Conservation (phyloP, 2,888 invertebrate species). For the Tipula confusa region DNA sequence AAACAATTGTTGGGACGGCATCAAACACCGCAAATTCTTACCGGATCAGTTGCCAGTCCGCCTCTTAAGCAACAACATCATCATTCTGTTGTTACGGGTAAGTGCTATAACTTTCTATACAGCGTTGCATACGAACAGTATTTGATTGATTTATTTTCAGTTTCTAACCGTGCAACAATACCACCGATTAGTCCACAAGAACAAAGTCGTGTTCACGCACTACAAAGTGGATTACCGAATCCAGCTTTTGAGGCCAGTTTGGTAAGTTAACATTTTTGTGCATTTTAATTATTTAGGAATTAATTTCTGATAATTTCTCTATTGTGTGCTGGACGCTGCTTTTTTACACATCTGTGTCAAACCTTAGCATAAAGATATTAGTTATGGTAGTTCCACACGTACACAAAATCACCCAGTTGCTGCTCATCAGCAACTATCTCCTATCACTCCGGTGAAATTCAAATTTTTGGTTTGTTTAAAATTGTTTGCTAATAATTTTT, state of each 20-base stretch:
- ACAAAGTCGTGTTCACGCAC: slow-evolving; percentile 52
- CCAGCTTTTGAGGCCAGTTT: slow-evolving; percentile 62
- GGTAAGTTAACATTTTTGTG: slow-evolving; percentile 60
- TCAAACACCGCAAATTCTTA: slow-evolving; percentile 51
- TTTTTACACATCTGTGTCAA: slow-evolving; percentile 36
- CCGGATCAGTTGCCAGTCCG: slow-evolving; percentile 56
- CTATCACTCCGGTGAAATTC: slow-evolving; percentile 61
- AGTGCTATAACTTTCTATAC: background rate
- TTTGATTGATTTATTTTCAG: slow-evolving; percentile 40
- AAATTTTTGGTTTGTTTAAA: background rate
- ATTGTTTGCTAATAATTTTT: slow-evolving; percentile 38
- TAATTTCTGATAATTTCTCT: background rate
- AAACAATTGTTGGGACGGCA: slow-evolving; percentile 46
- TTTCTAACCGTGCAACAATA: slow-evolving; percentile 51
- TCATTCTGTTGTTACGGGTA: slow-evolving; percentile 51
- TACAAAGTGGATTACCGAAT: slow-evolving; percentile 56
- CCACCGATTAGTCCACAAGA: slow-evolving; percentile 60
- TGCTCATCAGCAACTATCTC: slow-evolving; percentile 76
- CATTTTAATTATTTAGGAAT: background rate
- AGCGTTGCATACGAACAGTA: too few species aligned
- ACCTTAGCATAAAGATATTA: slow-evolving; percentile 58
- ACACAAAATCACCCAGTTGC: slow-evolving; percentile 71
- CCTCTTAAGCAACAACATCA: slow-evolving; percentile 52
- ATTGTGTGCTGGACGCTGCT: slow-evolving; percentile 26
- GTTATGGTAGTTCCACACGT: slow-evolving; percentile 45